phyloP scores from a whole-genome alignment of 2,797 vertebrate genomes.

The Adrianichthys oophorus region DNA sequence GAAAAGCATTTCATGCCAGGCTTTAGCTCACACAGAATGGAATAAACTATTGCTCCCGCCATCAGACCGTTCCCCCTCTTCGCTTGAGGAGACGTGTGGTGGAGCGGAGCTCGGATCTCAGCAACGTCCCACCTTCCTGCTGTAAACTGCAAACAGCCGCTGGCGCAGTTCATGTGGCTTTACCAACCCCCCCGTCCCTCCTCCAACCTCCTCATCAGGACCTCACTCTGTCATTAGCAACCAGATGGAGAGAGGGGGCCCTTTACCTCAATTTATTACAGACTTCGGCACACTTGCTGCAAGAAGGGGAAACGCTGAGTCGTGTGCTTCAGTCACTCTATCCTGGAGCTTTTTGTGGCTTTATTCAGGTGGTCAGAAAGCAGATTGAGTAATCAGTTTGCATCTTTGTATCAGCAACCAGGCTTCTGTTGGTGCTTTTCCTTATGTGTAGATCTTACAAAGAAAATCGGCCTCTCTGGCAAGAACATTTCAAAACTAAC shows the following conservation, averaged over 20 bases:
- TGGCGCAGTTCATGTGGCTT: conserved; percentile 70
- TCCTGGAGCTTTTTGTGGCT: too few relatives aligned
- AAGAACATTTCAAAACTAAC: too few relatives aligned
- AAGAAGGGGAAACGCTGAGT: conserved; percentile 13
- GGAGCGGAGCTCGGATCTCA: conserved; percentile 49
- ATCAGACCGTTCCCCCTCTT: conserved; percentile 42
- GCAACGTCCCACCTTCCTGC: conserved; percentile 64
- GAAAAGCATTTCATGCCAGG: not conserved
- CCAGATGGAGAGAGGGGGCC: conserved; percentile 49
- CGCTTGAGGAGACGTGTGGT: conserved; percentile 51
- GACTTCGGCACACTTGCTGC: conserved; percentile 39
- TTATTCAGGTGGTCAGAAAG: too few relatives aligned
- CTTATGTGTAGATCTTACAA: not conserved
- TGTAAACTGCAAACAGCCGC: conserved; percentile 62
- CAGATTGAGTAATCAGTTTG: too few relatives aligned
- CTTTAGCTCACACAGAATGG: conserved; percentile 7
- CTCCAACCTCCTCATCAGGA: conserved; percentile 67
- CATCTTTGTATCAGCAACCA: too few relatives aligned
- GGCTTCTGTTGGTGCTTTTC: too few relatives aligned
- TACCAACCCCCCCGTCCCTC: conserved; percentile 28
- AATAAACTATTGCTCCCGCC: conserved; percentile 22
- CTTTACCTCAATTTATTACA: conserved; percentile 40
- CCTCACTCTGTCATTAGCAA: conserved; percentile 73
- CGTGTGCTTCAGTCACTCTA: not conserved
- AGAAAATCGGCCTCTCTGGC: too few relatives aligned